Evolutionary conservation across 2,797 vertebrate genomes (phyloP).

Genomic region (Eidolon dupreanum): DNA sequence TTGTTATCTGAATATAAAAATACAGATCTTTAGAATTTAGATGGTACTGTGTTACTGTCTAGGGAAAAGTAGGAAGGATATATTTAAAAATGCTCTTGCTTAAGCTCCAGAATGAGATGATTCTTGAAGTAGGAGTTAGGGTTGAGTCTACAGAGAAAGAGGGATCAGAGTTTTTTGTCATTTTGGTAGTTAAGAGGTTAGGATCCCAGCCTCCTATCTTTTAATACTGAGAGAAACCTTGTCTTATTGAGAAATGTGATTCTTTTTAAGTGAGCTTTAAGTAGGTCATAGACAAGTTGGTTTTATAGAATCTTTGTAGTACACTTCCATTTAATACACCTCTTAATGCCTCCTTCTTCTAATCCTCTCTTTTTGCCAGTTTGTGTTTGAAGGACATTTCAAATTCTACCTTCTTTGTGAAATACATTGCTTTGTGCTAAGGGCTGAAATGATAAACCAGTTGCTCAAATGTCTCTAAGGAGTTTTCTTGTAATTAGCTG

Average conservation of each 20-base stretch:
- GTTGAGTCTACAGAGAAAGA: conserved; percentile 22
- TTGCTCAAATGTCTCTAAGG: not conserved
- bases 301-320: not conserved
- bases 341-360: conserved; percentile 2
- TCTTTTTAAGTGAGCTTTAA: conserved; percentile 38
- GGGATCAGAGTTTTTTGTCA: conserved; percentile 6
- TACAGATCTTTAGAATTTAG: conserved; percentile 10
- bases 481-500: conserved; percentile 44
- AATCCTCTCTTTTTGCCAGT: conserved; percentile 16
- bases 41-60: not conserved
- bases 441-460: not conserved
- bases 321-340: not conserved
- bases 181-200: not conserved
- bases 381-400: conserved; percentile 8
- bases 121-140: conserved; percentile 29
- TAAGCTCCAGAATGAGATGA: not conserved
- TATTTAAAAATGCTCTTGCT: not conserved
- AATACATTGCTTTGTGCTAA: not conserved
- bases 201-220: not conserved
- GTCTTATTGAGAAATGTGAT: conserved; percentile 28
- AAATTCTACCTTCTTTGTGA: not conserved
- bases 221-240: conserved; percentile 3
- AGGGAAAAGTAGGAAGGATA: not conserved
- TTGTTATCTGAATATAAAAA: not conserved
- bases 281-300: not conserved